phyloP scores from a whole-genome alignment of 92 coral and sea anemone genomes.

The Anthopleura xanthogrammica region DNA sequence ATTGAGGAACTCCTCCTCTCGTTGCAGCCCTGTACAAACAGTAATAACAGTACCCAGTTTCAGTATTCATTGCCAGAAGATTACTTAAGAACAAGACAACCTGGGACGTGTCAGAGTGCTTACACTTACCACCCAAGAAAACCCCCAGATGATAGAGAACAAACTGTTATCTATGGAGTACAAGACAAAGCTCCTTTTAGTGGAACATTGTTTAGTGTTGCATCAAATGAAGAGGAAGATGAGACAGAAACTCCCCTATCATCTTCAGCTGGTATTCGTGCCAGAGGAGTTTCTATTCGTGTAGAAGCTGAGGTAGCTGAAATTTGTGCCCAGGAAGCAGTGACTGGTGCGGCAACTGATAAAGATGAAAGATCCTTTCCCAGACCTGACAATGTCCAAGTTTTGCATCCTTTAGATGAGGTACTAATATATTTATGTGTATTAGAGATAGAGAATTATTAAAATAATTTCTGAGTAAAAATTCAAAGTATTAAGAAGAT shows the following conservation, averaged over 20 bases:
- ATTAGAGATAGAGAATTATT: too few relatives aligned
- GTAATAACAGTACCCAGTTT: background rate
- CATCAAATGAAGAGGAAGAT: background rate
- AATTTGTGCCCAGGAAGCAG: background rate
- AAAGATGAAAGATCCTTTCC: background rate
- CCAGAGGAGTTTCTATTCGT: conserved; percentile 3
- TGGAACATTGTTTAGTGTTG: background rate
- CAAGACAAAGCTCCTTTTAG: background rate
- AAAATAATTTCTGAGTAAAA: too few relatives aligned
- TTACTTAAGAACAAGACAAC: background rate
- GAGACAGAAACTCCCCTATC: background rate
- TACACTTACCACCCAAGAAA: background rate
- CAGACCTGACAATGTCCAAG: background rate
- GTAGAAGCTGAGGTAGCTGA: background rate
- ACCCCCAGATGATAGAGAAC: background rate
- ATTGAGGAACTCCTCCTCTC: conserved; percentile 1
- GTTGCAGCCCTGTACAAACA: background rate
- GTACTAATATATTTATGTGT: background rate
- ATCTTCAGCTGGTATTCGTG: background rate
- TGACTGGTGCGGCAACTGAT: background rate
- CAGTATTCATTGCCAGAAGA: background rate
- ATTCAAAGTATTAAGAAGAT: too few relatives aligned
- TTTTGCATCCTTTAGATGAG: background rate
- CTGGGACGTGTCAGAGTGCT: background rate
- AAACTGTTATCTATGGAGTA: background rate